Percentiles rank a stretch among this genome's conserved stretches.
These are phyloP conservation scores for Caenorhabditis sulstoni DNA, from an alignment of 2,888 invertebrate species.

Conservation along the genomic window DNA sequence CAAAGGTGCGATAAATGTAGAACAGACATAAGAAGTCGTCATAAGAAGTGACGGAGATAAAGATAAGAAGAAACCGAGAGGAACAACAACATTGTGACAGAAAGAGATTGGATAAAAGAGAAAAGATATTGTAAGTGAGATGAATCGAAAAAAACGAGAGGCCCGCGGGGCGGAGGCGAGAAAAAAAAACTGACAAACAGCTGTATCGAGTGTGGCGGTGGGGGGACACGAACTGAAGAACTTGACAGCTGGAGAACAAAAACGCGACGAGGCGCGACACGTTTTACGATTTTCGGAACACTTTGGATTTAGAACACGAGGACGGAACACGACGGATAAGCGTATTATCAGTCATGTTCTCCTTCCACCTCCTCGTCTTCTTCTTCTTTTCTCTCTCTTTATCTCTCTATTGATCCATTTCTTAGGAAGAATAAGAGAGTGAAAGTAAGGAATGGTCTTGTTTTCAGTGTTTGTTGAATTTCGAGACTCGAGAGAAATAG, in stretches of 20 bases:
- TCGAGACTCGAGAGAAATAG: conserved; percentile 6
- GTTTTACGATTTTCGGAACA: conserved; percentile 47
- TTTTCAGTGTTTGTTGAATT: conserved; percentile 15
- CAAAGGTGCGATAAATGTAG: conserved; percentile 7
- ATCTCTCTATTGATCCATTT: too few species aligned
- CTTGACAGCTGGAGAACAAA: conserved; percentile 35
- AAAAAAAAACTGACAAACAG: conserved; percentile 1
- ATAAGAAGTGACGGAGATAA: conserved; percentile 8
- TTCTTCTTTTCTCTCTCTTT: too few species aligned
- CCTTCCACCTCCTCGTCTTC: background rate
- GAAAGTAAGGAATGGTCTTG: conserved; percentile 2
- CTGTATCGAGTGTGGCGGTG: background rate
- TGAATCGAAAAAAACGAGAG: too few species aligned
- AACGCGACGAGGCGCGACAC: conserved; percentile 4
- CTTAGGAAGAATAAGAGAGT: background rate
- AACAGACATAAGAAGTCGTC: conserved; percentile 2
- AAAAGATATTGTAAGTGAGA: background rate
- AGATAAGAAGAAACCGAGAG: background rate
- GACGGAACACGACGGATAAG: conserved; percentile 9
- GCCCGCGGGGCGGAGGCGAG: background rate
- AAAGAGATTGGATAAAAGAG: background rate
- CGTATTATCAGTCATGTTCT: conserved; percentile 2
- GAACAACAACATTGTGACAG: background rate
- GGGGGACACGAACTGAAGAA: background rate
- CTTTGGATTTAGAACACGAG: conserved; percentile 9